Conservation (phyloP, 2,888 invertebrate genomes). For the Lasioglossum malachurum region DNA sequence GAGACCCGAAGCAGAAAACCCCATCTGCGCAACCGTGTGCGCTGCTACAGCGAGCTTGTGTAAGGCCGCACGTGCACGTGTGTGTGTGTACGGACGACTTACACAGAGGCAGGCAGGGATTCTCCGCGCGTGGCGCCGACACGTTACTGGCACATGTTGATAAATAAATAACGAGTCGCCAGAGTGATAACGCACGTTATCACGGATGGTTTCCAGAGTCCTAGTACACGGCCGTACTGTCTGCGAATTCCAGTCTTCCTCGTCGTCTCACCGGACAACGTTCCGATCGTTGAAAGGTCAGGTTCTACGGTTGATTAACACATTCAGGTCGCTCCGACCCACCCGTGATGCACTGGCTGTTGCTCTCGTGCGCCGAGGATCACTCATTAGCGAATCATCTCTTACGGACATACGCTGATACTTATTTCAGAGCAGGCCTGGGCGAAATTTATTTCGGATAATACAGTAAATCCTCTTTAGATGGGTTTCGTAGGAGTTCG, state of each 20-base stretch:
- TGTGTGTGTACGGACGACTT: background rate
- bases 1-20: constrained; percentile 39
- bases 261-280: background rate
- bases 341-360: background rate
- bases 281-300: constrained; percentile 3
- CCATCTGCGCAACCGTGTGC: constrained; percentile 46
- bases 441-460: too few relatives aligned
- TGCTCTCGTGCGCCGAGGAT: background rate
- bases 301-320: background rate
- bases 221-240: background rate
- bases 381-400: background rate
- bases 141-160: constrained; percentile 49
- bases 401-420: background rate
- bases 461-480: too few relatives aligned
- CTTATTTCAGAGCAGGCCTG: too few relatives aligned
- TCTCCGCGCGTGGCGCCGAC: constrained; percentile 62
- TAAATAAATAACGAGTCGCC: constrained; percentile 54
- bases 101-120: constrained; percentile 54
- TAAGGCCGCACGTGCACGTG: background rate
- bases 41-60: background rate
- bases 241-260: background rate
- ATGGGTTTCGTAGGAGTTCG: too few relatives aligned
- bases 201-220: constrained; percentile 27
- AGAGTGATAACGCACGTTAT: constrained; percentile 49
- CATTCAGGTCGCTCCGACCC: background rate